Base-by-base conservation (phyloP, 2,113 vertebrate genomes). In the Lagopus muta region DNA sequence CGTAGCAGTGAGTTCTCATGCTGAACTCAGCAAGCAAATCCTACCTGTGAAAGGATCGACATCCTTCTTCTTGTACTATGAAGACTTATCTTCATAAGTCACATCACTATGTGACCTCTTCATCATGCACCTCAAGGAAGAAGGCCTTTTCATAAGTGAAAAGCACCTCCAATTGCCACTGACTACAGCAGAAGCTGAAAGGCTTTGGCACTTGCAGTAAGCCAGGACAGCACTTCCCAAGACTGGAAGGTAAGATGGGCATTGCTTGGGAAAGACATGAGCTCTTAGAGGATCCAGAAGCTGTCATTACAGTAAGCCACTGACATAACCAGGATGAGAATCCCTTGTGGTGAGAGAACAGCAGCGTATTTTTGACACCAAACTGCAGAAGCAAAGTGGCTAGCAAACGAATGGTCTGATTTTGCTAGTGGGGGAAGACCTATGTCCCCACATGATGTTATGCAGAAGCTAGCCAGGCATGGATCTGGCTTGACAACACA, bases 11-110 rank as follows among this genome's bases (percentile, higher is more conserved):
- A 82, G 83, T 65, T 96, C 79, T 85, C 3, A 0, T 85, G 89
- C 78, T 93, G 91, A 96, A 94, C 79, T 89, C 79, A 69, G 43
- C 34, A 89, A 92, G 75, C 54, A 85, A 89, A 89, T 65, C 52
- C 89, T 54, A 86, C 14, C 70, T 82, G 62, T 14, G 60, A 72
- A 75, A 86, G 40, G 61, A 70, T 4, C 38, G 28, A 61, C 3
- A 60, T 11, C 64, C 40, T 69, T 86, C 52, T 42, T 92, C 32
- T 45, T 73, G 67, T 72, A 65, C 19, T 22, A 78, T 19, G 16
- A 91, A 55, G 64, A 61, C 1, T n/a, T 57, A 2, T 88, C 43
- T 90, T 91, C 47, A 81, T 65, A 69, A 73, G 71, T 43, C 78
- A 58, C 43, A 67, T 1, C 14, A 64, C 32, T 8, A 48, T 45